phyloP scores from a whole-genome alignment of 2,888 invertebrate genomes.

The Acrobasis repandana region DNA sequence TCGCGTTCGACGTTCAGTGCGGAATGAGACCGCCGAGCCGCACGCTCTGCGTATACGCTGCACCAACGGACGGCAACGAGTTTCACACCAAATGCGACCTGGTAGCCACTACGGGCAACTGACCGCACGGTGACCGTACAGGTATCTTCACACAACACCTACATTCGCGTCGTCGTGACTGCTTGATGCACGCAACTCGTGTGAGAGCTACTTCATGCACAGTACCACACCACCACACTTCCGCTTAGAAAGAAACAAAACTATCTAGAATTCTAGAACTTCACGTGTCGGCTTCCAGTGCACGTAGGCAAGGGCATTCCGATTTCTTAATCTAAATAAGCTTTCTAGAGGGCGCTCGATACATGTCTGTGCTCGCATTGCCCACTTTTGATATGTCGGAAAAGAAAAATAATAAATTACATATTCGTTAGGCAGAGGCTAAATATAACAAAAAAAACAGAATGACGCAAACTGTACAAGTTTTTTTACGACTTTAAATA shows the following conservation, averaged over 20 bases:
- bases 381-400: neutral
- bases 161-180: constrained; percentile 23
- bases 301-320: neutral
- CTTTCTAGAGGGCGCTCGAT: neutral
- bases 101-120: constrained; percentile 16
- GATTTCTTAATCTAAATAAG: neutral
- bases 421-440: neutral
- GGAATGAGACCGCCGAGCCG: constrained; percentile 30
- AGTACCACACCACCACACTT: constrained; percentile 31
- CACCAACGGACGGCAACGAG: constrained; percentile 44
- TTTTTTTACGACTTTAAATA: neutral
- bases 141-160: constrained; percentile 6
- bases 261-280: constrained; percentile 23
- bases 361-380: neutral
- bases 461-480: constrained; percentile 1
- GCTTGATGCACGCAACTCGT: constrained; percentile 14
- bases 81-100: constrained; percentile 18
- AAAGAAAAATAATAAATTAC: neutral
- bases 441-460: neutral
- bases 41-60: constrained; percentile 21
- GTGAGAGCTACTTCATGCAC: constrained; percentile 25
- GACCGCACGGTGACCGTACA: constrained; percentile 19
- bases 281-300: constrained; percentile 6
- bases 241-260: constrained; percentile 34
- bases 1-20: constrained; percentile 39